phyloP scores from a whole-genome alignment of 2,888 invertebrate genomes.

The Lamproptera curius region DNA sequence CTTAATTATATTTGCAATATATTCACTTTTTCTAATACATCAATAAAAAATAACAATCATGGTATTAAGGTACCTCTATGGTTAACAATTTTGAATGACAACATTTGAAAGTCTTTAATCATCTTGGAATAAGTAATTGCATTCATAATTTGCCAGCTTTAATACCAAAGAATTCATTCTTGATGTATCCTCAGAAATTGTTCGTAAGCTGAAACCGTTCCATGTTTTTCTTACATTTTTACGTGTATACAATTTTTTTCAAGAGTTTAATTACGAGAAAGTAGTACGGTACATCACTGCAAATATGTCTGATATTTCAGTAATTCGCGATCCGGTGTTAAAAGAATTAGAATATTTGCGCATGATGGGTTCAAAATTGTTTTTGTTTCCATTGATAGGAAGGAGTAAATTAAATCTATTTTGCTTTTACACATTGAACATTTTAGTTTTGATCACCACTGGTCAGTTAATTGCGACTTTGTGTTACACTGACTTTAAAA shows the following conservation, averaged over 20 bases:
- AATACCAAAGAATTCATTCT: background rate
- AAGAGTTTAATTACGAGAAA: too few relatives aligned
- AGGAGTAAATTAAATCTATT: slow-evolving; percentile 33
- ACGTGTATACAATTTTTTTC: too few relatives aligned
- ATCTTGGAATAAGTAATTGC: background rate
- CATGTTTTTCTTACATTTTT: too few relatives aligned
- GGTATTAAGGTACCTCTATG: too few relatives aligned
- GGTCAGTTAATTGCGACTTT: slow-evolving; percentile 45
- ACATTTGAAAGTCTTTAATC: slow-evolving; percentile 1
- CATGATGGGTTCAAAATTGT: slow-evolving; percentile 42
- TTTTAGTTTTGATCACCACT: slow-evolving; percentile 40
- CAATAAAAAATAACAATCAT: too few relatives aligned
- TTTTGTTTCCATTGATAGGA: slow-evolving; percentile 48
- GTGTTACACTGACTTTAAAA: slow-evolving; percentile 37
- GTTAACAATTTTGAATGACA: too few relatives aligned
- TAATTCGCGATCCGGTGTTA: slow-evolving; percentile 36
- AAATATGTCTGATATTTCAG: slow-evolving; percentile 25
- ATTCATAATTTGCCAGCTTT: background rate
- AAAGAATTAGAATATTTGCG: slow-evolving; percentile 43
- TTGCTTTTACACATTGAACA: slow-evolving; percentile 36
- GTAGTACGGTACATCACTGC: too few relatives aligned
- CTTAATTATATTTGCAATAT: too few relatives aligned
- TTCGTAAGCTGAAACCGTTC: too few relatives aligned
- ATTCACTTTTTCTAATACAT: too few relatives aligned
- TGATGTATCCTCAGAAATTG: too few relatives aligned